phyloP scores from a whole-genome alignment of 2,888 invertebrate species.

The Sipha maydis region DNA sequence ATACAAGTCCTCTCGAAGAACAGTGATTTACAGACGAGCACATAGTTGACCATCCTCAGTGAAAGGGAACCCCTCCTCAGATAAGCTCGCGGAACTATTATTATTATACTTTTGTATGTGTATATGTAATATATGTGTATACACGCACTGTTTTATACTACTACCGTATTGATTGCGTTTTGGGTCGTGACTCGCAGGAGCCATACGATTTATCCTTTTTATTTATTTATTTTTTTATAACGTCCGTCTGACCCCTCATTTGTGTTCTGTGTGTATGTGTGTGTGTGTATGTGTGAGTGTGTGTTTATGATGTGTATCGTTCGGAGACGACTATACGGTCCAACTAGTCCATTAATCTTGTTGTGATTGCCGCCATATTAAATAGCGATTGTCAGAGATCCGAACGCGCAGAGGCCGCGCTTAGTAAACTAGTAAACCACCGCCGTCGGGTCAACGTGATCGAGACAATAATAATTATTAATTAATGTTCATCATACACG shows the following conservation, averaged over 20 bases:
- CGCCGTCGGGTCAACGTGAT: conserved; percentile 38
- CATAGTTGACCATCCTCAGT: neutral
- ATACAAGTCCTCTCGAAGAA: neutral
- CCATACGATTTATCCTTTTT: neutral
- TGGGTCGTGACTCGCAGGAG: conserved; percentile 44
- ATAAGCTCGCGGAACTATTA: neutral
- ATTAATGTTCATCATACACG: neutral
- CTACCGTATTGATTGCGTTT: conserved; percentile 24
- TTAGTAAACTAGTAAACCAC: neutral
- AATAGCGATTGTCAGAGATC: neutral
- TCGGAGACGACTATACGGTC: neutral
- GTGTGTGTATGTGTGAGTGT: neutral
- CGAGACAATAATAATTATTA: conserved; percentile 26
- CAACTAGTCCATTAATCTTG: conserved; percentile 4
- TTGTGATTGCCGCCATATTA: conserved; percentile 26
- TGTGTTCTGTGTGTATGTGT: neutral
- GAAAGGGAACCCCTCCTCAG: neutral
- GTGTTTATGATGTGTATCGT: neutral
- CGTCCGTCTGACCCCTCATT: neutral
- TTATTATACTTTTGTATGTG: neutral
- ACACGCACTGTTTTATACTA: neutral
- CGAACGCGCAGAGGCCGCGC: neutral
- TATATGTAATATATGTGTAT: neutral
- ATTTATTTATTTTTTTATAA: conserved; percentile 4
- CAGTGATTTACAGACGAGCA: neutral